Evolutionary conservation across 2,888 invertebrate species (phyloP), one percentile per base, ranked within the genome.

Genomic region (Phortica okadai): DNA sequence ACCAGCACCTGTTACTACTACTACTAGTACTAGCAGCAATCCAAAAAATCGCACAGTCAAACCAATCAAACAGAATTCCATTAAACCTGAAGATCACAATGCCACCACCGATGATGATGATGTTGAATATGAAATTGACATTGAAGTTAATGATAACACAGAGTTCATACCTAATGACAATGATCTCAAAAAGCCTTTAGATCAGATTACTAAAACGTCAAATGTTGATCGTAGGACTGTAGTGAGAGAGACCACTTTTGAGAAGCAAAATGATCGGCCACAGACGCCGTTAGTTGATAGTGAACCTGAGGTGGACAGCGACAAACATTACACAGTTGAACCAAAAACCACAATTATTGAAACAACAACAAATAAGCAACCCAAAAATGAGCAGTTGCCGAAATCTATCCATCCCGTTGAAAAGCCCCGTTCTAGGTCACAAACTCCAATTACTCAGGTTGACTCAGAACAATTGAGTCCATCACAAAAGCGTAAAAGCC

Each of bases 211-310:
- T 67, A 85, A 85, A 74, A 81, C 85, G 44, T 82, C 84, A 2
- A 85, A 79, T 77, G 79, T 83, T 75, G 87, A 87, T 73, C 83
- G 84, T 81, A 86, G 84, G 62, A 82, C 84, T 59, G 81, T 86
- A 69, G 80, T 82, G 77, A 83, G 88, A 59, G 87, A 90, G 75
- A 83, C 83, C 3, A 87, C 84, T 25, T 86, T 89, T 59, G 89
- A 89, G 74, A 83, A 80, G 7, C n/a, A 10, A 16, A 11, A 21
- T 21, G 59, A 16, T 54, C 54, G 7, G 11, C 54, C 54, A 54
- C n/a, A 14, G 54, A 54, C 10, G 54, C 54, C 54, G n/a, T 10
- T 14, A 54, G n/a, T 21, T 59, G 16, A 11, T 59, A 59, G 59
- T n/a, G 16, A 59, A n/a, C 59, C 21, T 2, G 59, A 59, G 14